A percentile compares a stretch with the other conserved stretches of the same genome.
These are phyloP conservation scores for Parus major DNA, from an alignment of 2,113 vertebrate genomes.

Conservation along the genomic window DNA sequence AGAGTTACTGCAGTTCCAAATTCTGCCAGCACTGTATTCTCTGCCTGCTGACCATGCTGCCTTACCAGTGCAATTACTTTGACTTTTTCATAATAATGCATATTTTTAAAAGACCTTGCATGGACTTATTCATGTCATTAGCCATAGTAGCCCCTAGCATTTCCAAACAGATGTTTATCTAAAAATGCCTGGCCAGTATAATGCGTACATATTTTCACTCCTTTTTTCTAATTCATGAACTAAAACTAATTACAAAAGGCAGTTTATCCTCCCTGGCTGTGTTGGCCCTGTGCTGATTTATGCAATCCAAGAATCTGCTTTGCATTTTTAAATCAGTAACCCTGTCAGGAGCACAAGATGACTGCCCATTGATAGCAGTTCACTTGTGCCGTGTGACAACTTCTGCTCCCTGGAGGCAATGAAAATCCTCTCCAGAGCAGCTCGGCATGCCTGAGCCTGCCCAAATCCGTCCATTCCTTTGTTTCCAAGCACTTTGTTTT, in stretches of 20 bases:
- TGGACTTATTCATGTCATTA: not conserved
- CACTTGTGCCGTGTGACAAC: not conserved
- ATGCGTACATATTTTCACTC: not conserved
- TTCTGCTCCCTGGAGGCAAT: not conserved
- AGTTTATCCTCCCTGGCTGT: not conserved
- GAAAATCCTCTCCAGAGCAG: not conserved
- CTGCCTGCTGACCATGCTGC: not conserved
- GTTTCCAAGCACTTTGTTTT: not conserved
- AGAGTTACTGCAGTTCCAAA: not conserved
- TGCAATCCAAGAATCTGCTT: not conserved
- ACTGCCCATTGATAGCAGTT: not conserved
- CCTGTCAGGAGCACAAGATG: not conserved
- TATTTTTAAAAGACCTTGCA: not conserved
- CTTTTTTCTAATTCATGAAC: not conserved
- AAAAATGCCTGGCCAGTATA: not conserved
- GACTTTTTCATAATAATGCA: not conserved
- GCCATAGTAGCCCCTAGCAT: not conserved
- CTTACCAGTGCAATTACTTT: not conserved
- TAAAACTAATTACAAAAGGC: not conserved
- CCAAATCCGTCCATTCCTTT: not conserved
- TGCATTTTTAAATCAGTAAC: not conserved
- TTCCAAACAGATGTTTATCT: not conserved
- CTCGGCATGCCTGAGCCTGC: rapidly evolving
- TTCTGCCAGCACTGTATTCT: not conserved
- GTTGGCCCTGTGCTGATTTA: not conserved